Evolutionary conservation across 2,113 vertebrate genomes (phyloP).

Genomic region (Gopherus flavomarginatus): DNA sequence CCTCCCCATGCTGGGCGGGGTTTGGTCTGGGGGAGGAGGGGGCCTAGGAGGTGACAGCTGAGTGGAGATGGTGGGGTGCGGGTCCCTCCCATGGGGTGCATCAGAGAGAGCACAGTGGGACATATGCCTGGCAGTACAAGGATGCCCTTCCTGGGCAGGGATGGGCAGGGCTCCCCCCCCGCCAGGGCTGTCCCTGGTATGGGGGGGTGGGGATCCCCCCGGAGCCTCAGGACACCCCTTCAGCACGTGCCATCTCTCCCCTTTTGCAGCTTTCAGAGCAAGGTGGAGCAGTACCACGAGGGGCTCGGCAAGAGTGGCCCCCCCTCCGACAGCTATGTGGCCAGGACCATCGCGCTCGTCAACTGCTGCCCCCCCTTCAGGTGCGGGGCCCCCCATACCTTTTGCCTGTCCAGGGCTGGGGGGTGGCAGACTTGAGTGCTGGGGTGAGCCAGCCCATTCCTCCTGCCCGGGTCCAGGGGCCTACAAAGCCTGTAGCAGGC

Average conservation of each 20-base stretch:
- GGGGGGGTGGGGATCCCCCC: neutral
- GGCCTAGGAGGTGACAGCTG: no score
- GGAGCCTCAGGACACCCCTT: neutral
- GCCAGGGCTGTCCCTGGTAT: neutral
- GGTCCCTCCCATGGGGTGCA: neutral
- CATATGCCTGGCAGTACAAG: neutral
- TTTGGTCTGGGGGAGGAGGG: no score
- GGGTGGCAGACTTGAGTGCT: neutral
- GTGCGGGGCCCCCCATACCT: slow-evolving; percentile 53
- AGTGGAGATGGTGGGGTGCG: no score
- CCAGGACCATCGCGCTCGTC: slow-evolving; percentile 85
- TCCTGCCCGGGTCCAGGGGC: no score
- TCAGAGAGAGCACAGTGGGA: neutral
- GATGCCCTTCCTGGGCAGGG: neutral
- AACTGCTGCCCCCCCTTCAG: slow-evolving; percentile 91
- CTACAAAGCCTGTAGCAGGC: rapidly evolving
- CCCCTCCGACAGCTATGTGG: slow-evolving; percentile 75
- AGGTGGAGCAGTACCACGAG: slow-evolving; percentile 89
- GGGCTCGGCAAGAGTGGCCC: slow-evolving; percentile 73
- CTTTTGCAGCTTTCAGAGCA: slow-evolving; percentile 87
- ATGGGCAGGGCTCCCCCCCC: neutral
- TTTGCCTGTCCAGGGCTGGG: neutral
- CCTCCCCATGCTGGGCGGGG: no score
- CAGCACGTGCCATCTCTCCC: neutral
- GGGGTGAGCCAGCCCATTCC: neutral